Percentiles rank a stretch among this genome's conserved stretches.
Evolutionary conservation across 2,113 vertebrate species (phyloP).

Genomic region (Crocuta crocuta): DNA sequence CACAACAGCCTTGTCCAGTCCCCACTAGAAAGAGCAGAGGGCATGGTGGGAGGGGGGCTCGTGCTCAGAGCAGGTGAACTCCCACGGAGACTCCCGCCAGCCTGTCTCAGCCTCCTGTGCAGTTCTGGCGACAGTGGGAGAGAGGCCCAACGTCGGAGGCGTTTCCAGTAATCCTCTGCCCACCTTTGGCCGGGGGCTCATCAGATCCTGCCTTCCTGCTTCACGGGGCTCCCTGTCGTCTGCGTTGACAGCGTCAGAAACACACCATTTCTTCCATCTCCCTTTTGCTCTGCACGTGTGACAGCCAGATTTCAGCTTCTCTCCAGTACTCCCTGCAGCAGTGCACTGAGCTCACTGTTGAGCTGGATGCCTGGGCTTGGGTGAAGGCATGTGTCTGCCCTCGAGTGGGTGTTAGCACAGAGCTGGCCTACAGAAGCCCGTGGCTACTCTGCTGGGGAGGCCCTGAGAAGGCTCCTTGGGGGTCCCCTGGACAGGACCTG

Average conservation of each 20-base stretch:
- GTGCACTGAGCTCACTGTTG: not conserved
- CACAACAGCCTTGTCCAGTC: not conserved
- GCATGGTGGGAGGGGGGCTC: not conserved
- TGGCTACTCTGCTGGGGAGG: not conserved
- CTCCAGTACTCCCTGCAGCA: not conserved
- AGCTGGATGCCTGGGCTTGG: not conserved
- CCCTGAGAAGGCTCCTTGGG: not conserved
- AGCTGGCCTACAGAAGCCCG: not conserved
- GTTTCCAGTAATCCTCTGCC: not conserved
- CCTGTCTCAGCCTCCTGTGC: not conserved
- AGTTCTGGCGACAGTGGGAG: not conserved
- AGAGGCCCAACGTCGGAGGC: not conserved
- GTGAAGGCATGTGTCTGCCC: not conserved
- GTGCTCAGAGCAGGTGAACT: not conserved
- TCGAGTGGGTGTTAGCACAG: not conserved
- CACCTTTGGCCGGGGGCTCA: not conserved
- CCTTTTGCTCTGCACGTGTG: not conserved
- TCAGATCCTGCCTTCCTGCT: not conserved
- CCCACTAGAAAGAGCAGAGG: not conserved
- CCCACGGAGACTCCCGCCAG: not conserved
- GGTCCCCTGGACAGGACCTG: not conserved
- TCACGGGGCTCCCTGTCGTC: not conserved
- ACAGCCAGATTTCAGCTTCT: not conserved
- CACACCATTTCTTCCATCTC: not conserved
- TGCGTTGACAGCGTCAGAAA: not conserved